Evolutionary conservation across 1,140 invertebrate genomes (phyloP), one percentile per base, ranked within the genome.

Genomic region (Lutraria rhynchaena): DNA sequence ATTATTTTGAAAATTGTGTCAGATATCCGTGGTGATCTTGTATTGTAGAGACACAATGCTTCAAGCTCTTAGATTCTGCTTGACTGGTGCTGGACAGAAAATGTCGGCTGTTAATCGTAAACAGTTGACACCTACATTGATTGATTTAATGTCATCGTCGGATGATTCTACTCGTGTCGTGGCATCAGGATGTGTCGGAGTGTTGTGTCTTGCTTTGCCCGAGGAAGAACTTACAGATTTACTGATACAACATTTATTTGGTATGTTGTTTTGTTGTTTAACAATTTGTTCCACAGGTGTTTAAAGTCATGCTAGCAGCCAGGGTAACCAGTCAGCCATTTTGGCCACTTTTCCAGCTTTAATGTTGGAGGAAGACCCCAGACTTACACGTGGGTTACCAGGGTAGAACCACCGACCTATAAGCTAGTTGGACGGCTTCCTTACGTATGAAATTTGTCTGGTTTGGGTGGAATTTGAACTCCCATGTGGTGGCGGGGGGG

Each of bases 111-210:
- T 94, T 15, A 94, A 97, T 80, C 95, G 95, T 31, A 95, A 96
- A 88, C 94, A 95, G 88, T 93, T 98, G n/a, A 94, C 96, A 80
- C 87, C 91, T 1, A 96, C 96, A 19, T 91, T 98, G 17, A 94
- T 94, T n/a, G 91, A 91, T 7, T 90, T 95, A 27, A 93, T 98
- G 61, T 94, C 94, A 27, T 94, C 96, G 89, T 90, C 94, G 3
- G 97, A 98, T 89, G 97, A 99, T 88, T 93, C 95, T 1, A 96
- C 96, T 0, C 94, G 97, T 84, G 94, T 94, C 83, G 94, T 95
- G 37, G 96, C 96, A 4, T 96, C 97, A 27, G 97, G 97, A 35
- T 98, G 97, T 92, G 93, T 98, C 27, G 98, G 98, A 27, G 96
- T 96, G 1, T 92, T 99, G n/a, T 93, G 96, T 85, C 94, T 94